phyloP scores from a whole-genome alignment of 2,888 invertebrate species.

The Oscheius sp. region DNA sequence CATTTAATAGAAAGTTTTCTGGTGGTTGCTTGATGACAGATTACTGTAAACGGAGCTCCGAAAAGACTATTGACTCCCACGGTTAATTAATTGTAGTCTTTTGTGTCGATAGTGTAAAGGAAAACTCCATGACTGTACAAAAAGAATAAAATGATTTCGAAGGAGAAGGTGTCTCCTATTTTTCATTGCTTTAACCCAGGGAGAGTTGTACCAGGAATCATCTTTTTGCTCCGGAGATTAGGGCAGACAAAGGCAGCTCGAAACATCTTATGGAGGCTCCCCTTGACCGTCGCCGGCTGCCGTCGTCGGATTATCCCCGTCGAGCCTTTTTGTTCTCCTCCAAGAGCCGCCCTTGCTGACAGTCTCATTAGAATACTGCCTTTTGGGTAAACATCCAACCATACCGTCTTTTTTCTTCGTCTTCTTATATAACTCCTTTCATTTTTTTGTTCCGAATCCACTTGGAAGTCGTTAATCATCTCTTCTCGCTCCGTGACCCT shows the following conservation, averaged over 20 bases:
- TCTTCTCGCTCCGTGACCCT: background rate
- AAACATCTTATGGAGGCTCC: background rate
- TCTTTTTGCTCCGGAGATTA: too few species aligned
- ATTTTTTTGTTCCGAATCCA: background rate
- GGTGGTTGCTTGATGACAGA: too few species aligned
- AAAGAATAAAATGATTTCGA: too few species aligned
- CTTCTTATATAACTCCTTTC: background rate
- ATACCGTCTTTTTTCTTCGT: background rate
- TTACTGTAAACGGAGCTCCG: too few species aligned
- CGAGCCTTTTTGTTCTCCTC: conserved; percentile 18
- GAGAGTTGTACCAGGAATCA: too few species aligned
- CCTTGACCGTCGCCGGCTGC: conserved; percentile 23
- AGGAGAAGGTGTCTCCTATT: too few species aligned
- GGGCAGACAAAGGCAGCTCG: conserved; percentile 10
- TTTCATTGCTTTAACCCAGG: too few species aligned
- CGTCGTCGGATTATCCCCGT: conserved; percentile 23
- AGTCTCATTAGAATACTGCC: background rate
- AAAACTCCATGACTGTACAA: too few species aligned
- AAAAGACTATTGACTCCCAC: too few species aligned
- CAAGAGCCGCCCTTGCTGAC: conserved; percentile 8
- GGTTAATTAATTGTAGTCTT: too few species aligned
- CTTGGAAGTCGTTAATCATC: background rate
- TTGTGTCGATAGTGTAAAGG: too few species aligned
- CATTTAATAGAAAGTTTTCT: too few species aligned
- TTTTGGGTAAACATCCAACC: background rate